phyloP scores from a whole-genome alignment of 2,797 vertebrate genomes.

The Paramormyrops hopkinsi region DNA sequence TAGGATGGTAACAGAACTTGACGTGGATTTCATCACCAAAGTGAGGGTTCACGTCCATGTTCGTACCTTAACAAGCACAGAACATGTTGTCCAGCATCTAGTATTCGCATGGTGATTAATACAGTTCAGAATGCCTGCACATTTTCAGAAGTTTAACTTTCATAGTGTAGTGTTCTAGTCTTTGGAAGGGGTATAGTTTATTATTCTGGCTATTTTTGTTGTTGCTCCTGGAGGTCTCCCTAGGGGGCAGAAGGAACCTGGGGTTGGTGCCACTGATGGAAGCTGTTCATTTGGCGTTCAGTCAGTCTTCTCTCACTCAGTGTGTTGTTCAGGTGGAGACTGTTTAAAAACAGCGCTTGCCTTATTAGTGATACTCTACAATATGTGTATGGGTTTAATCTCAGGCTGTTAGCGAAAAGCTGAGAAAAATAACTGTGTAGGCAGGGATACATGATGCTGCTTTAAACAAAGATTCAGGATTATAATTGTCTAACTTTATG shows the following conservation, averaged over 20 bases:
- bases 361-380: not conserved
- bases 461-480: not conserved
- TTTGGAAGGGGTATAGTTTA: not conserved
- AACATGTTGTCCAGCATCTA: not conserved
- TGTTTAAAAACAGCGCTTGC: not conserved
- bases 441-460: not conserved
- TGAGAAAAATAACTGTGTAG: not conserved
- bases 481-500: not conserved
- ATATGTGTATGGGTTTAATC: not conserved
- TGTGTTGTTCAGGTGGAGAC: not conserved
- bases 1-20: not conserved
- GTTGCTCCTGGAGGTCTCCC: not conserved
- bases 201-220: not conserved
- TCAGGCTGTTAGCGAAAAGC: not conserved
- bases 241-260: not conserved
- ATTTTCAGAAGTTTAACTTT: not conserved
- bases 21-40: not conserved
- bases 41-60: not conserved
- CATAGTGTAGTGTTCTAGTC: not conserved
- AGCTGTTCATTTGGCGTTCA: not conserved
- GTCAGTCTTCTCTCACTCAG: not conserved
- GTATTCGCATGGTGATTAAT: not conserved
- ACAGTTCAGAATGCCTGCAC: not conserved
- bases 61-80: not conserved
- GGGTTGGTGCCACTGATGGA: not conserved